Evolutionary conservation across 2,797 vertebrate genomes (phyloP).

Genomic region (Siniperca obscura): DNA sequence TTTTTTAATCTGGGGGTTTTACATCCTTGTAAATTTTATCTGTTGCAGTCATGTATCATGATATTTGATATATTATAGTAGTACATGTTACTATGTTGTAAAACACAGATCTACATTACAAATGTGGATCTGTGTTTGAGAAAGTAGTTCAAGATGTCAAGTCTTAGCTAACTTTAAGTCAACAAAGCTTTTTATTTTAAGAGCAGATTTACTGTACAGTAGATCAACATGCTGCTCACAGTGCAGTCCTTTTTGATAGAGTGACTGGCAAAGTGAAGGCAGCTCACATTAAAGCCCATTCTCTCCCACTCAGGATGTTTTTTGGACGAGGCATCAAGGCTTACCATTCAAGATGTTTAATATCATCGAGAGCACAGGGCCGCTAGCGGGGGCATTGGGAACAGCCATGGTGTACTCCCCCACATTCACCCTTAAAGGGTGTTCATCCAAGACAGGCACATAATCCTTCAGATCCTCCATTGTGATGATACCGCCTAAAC

Average conservation of each 20-base stretch:
- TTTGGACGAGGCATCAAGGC: constrained; percentile 67
- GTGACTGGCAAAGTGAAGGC: constrained; percentile 46
- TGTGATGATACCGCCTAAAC: constrained; percentile 92
- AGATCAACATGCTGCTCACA: constrained; percentile 41
- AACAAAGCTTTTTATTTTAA: constrained; percentile 48
- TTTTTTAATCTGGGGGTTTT: too few relatives aligned
- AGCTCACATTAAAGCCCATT: constrained; percentile 59
- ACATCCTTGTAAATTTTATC: not conserved
- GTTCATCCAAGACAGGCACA: constrained; percentile 82
- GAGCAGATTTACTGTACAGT: constrained; percentile 43
- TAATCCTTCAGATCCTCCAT: constrained; percentile 90
- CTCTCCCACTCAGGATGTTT: constrained; percentile 70
- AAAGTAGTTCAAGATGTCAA: constrained; percentile 4
- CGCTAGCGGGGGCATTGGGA: constrained; percentile 91
- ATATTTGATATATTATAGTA: not conserved
- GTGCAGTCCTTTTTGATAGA: constrained; percentile 45
- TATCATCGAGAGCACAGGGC: constrained; percentile 92
- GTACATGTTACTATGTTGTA: not conserved
- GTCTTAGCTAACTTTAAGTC: constrained; percentile 40
- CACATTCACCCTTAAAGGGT: constrained; percentile 83
- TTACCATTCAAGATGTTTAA: constrained; percentile 95
- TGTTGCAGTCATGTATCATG: not conserved
- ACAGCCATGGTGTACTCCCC: constrained; percentile 87
- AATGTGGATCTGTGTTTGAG: not conserved
- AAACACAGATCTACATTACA: not conserved